A percentile compares a stretch with the other conserved stretches of the same genome.
These are phyloP conservation scores for Horisme vitalbata DNA, from an alignment of 2,888 invertebrate genomes.

Conservation along the genomic window DNA sequence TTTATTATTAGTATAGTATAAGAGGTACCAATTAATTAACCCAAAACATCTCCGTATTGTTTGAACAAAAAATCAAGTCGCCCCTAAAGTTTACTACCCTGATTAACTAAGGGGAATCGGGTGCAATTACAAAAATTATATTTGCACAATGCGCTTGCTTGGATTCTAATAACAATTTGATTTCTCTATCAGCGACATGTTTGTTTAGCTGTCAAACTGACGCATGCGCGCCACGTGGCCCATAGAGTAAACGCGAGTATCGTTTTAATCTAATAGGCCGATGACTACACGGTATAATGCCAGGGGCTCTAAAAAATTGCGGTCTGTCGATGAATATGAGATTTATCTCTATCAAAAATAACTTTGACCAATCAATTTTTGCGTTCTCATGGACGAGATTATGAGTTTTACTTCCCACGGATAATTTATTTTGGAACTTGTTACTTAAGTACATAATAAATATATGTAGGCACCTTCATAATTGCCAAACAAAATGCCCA, in stretches of 20 bases:
- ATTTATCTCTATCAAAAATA: conserved; percentile 54
- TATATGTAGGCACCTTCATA: no score
- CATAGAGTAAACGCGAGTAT: conserved; percentile 44
- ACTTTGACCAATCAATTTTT: conserved; percentile 38
- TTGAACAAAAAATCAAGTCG: conserved; percentile 51
- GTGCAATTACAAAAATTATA: conserved; percentile 76
- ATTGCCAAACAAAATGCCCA: no score
- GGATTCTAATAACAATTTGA: conserved; percentile 74
- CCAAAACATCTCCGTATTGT: conserved; percentile 31
- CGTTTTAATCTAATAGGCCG: conserved; percentile 66
- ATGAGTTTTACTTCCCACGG: conserved; percentile 10
- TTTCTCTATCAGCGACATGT: conserved; percentile 73
- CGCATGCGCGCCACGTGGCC: conserved; percentile 66
- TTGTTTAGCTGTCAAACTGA: conserved; percentile 74
- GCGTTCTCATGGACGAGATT: conserved; percentile 38
- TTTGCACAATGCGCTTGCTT: conserved; percentile 72
- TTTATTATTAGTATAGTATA: conserved; percentile 17
- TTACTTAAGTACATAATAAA: no score
- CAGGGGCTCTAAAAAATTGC: conserved; percentile 43
- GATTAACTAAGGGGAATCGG: conserved; percentile 51
- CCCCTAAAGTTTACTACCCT: conserved; percentile 48
- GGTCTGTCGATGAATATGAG: conserved; percentile 41
- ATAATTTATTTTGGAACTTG: background rate
- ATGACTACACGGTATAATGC: conserved; percentile 47
- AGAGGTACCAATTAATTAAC: conserved; percentile 29